Evolutionary conservation across 2,113 vertebrate genomes (phyloP), one percentile per base, ranked within the genome.

Genomic region (Thunnus maccoyii): DNA sequence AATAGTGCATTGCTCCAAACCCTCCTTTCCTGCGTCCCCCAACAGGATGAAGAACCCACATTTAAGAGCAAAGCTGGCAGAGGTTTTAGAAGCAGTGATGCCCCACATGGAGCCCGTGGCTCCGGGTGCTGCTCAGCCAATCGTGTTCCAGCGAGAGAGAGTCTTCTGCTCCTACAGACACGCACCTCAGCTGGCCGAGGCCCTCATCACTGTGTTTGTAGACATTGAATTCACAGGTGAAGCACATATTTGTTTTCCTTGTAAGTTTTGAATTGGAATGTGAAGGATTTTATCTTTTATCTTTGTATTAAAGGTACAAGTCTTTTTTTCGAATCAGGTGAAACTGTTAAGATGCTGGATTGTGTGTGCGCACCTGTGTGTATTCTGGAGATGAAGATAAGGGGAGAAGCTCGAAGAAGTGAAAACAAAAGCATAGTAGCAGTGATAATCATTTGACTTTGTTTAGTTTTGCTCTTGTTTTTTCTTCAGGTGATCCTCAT

Each of bases 161-260:
- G 96, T 97, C 52, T 99, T 99, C 93, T 97, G 96, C 93, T 94
- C 95, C 5, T 99, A 97, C 80, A 92, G 70, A 5, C 85, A 97
- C 0, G 97, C 98, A 2, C 81, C 97, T 46, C 96, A 96, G 7
- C 95, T 99, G 57, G 97, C 99, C 0, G 97, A 99, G 90, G 97
- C 98, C 0, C 96, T 99, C 25, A 98, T 99, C 93, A 95, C 95
- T 72, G 99, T 99, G 88, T 99, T 99, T 72, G 98, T 99, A 86
- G 98, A 99, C 86, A 99, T 99, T 1, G 98, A 99, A 88, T 99
- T 99, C 68, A 99, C 98, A 0, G 98, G 98, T 99, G 81, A 89
- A 83, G 10, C 2, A 46, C 22, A 36, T 22, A 18, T 16, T 10
- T 55, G 27, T 17, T 12, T 5, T 2, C 11, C 22, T 77, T 27